Conservation (phyloP, 2,113 vertebrate genomes). For the Rhinichthys klamathensis region DNA sequence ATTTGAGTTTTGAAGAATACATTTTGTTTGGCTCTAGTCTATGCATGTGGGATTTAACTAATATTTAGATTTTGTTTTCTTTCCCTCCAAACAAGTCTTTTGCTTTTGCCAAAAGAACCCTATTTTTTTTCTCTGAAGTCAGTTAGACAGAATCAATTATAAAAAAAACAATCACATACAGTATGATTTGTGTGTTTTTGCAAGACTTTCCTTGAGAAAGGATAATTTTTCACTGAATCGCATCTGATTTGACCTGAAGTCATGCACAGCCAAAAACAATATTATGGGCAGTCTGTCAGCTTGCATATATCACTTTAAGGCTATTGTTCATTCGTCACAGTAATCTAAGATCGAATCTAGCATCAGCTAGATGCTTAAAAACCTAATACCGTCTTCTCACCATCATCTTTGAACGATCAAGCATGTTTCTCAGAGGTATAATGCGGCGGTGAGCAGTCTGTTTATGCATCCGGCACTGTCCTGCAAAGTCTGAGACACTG, state of each 20-base stretch:
- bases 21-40: neutral
- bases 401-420: slow-evolving; percentile 12
- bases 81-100: neutral
- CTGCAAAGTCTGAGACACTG: slow-evolving; percentile 79
- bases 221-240: neutral
- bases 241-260: slow-evolving; percentile 33
- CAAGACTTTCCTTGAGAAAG: neutral
- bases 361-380: neutral
- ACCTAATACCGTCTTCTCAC: neutral
- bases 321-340: slow-evolving; percentile 21
- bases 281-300: slow-evolving; percentile 18
- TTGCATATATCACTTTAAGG: slow-evolving; percentile 30
- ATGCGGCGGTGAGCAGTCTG: slow-evolving; percentile 15
- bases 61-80: neutral
- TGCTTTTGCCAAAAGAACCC: neutral
- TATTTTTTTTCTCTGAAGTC: neutral
- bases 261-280: slow-evolving; percentile 31
- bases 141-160: slow-evolving; percentile 25
- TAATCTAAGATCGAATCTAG: slow-evolving; percentile 25
- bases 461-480: slow-evolving; percentile 63
- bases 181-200: slow-evolving; percentile 23
- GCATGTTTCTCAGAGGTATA: slow-evolving; percentile 12
- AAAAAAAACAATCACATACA: neutral
- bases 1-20: neutral
- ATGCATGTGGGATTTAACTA: neutral